A percentile compares a stretch with the other conserved stretches of the same genome.
These are phyloP conservation scores for Meliscaeva auricollis DNA, from an alignment of 2,888 invertebrate species.

Conservation along the genomic window DNA sequence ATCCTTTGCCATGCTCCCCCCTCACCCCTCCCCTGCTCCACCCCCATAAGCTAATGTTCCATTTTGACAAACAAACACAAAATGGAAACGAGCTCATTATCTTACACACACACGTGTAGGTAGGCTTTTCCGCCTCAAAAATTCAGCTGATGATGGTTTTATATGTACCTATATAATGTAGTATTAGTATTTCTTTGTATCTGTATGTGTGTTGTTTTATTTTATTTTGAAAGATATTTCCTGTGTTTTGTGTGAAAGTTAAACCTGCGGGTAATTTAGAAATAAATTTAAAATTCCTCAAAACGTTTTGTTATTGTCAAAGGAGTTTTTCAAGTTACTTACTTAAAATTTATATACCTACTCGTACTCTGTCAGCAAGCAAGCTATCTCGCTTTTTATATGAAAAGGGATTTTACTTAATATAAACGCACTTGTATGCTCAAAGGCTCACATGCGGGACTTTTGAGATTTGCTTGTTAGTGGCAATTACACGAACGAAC, in stretches of 20 bases:
- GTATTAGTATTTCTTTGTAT: too few relatives aligned
- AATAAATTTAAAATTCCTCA: slow-evolving; percentile 34
- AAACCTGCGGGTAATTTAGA: slow-evolving; percentile 36
- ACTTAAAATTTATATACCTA: slow-evolving; percentile 15
- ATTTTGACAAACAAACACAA: slow-evolving; percentile 8
- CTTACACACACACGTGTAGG: slow-evolving; percentile 9
- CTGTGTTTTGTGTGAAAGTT: slow-evolving; percentile 2
- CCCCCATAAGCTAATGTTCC: neutral
- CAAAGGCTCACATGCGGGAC: neutral
- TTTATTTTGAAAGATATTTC: neutral
- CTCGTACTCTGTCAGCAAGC: neutral
- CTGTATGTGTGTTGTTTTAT: neutral
- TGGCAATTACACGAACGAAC: slow-evolving; percentile 32
- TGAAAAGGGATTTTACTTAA: neutral
- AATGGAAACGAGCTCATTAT: slow-evolving; percentile 32
- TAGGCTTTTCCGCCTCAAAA: slow-evolving; percentile 11
- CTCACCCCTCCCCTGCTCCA: too few relatives aligned
- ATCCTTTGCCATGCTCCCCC: neutral
- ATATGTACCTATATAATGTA: neutral
- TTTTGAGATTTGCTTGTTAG: slow-evolving; percentile 18
- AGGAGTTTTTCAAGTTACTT: slow-evolving; percentile 5
- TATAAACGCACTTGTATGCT: neutral
- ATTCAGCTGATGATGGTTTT: slow-evolving; percentile 6
- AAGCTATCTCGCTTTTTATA: neutral
- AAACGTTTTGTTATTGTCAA: slow-evolving; percentile 12